A percentile compares a stretch with the other conserved stretches of the same genome.
These are phyloP conservation scores for Hyalella azteca DNA, from an alignment of 2,888 invertebrate species.

Conservation along the genomic window DNA sequence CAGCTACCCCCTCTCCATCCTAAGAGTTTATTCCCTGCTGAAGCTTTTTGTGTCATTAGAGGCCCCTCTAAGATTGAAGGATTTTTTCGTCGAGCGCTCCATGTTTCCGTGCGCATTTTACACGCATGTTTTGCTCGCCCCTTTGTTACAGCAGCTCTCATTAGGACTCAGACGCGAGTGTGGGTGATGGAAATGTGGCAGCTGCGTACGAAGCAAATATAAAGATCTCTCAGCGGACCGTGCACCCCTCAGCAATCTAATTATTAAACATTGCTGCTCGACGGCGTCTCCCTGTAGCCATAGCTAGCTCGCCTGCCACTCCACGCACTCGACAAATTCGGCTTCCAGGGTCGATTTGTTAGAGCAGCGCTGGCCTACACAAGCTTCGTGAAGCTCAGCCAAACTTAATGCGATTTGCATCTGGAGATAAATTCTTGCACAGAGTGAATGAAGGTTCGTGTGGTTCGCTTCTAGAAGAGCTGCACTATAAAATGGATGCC, in stretches of 20 bases:
- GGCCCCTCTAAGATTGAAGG: slow-evolving; percentile 9
- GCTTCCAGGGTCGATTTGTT: slow-evolving; percentile 22
- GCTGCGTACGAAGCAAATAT: slow-evolving; percentile 29
- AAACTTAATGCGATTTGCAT: slow-evolving; percentile 6
- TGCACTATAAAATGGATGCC: not conserved
- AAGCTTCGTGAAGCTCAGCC: not conserved
- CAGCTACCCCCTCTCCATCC: not conserved
- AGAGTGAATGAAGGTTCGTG: not conserved
- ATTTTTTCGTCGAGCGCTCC: slow-evolving; percentile 15
- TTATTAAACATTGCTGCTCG: slow-evolving; percentile 21
- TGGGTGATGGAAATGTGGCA: slow-evolving; percentile 20
- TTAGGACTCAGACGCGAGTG: slow-evolving; percentile 1
- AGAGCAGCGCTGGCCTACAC: not conserved
- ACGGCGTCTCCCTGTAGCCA: not conserved
- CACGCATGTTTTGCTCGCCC: slow-evolving; percentile 31
- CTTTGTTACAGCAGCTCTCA: slow-evolving; percentile 22
- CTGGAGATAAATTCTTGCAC: slow-evolving; percentile 16
- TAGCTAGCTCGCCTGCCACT: too few relatives aligned
- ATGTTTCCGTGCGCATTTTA: not conserved
- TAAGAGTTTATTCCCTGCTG: slow-evolving; percentile 2
- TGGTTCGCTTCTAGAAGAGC: not conserved
- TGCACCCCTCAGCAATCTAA: slow-evolving; percentile 32
- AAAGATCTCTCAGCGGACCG: slow-evolving; percentile 25
- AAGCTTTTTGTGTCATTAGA: not conserved
- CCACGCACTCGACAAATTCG: slow-evolving; percentile 16